Evolutionary conservation across 37 sponge, comb jelly and placozoan species (phyloP).

Genomic region (Haliclona indistincta): DNA sequence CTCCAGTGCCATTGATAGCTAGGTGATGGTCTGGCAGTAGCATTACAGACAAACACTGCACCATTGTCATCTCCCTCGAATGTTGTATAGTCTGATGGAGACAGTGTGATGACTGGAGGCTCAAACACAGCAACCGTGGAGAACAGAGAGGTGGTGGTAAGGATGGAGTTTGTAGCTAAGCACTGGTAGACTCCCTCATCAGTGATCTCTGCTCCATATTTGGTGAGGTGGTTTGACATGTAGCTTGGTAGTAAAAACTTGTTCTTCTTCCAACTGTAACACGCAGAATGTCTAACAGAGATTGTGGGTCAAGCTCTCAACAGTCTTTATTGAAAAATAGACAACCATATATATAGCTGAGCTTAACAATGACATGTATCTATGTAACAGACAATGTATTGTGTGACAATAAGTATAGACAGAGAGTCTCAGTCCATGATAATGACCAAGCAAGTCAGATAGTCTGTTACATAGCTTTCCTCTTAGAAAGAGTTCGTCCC

Average conservation of each 20-base stretch:
- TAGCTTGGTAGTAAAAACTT: not conserved
- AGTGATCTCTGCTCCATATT: not conserved
- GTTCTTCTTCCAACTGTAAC: slow-evolving; percentile 5
- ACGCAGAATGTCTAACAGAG: too few relatives aligned
- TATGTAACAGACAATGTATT: too few relatives aligned
- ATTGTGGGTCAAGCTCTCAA: too few relatives aligned
- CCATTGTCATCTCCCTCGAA: slow-evolving; percentile 29
- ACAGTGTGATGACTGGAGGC: slow-evolving; percentile 7
- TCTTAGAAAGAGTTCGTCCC: too few relatives aligned
- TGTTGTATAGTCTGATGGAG: not conserved
- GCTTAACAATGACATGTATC: too few relatives aligned
- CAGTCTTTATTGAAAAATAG: too few relatives aligned
- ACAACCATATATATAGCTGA: too few relatives aligned
- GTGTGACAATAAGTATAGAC: too few relatives aligned
- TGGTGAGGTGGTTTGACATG: not conserved
- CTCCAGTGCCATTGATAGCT: slow-evolving; percentile 43
- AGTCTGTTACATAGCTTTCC: too few relatives aligned
- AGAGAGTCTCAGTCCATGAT: too few relatives aligned
- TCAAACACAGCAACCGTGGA: slow-evolving; percentile 20
- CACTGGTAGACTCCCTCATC: slow-evolving; percentile 34
- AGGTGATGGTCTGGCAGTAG: slow-evolving; percentile 22
- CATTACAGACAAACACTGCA: slow-evolving; percentile 32
- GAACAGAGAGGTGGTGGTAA: not conserved
- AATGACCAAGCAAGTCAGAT: too few relatives aligned
- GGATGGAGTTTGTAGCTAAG: slow-evolving; percentile 16